Evolutionary conservation across 1,140 invertebrate genomes (phyloP).

Genomic region (Euwallacea fornicatus): DNA sequence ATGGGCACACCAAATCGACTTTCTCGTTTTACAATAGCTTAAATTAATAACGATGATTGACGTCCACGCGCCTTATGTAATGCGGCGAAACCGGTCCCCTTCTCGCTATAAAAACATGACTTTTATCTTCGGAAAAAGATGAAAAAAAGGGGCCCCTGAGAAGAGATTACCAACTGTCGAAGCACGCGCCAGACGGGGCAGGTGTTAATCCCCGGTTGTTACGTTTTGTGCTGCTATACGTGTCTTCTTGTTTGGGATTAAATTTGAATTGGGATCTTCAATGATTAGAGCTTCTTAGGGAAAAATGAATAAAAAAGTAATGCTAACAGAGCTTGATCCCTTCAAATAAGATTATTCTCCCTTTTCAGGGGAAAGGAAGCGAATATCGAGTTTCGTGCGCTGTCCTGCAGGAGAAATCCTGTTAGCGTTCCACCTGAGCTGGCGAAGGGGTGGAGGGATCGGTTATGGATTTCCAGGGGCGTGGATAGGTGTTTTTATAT

Average conservation of each 20-base stretch:
- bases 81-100: conserved; percentile 12
- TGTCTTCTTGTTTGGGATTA: no score
- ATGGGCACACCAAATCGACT: no score
- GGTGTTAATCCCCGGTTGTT: conserved; percentile 25
- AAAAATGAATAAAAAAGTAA: conserved; percentile 5
- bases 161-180: conserved; percentile 28
- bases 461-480: conserved; percentile 29
- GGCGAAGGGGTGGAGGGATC: conserved; percentile 15
- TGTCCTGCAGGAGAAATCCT: conserved; percentile 35
- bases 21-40: no score
- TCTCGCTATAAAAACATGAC: conserved; percentile 7
- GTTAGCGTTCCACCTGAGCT: conserved; percentile 24
- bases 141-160: conserved; percentile 5
- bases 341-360: conserved; percentile 29
- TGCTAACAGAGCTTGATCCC: neutral
- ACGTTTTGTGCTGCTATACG: neutral
- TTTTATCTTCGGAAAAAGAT: conserved; percentile 15
- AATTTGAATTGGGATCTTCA: no score
- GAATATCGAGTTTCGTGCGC: conserved; percentile 13
- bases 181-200: conserved; percentile 27
- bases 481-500: neutral
- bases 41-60: neutral
- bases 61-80: conserved; percentile 9
- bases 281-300: neutral
- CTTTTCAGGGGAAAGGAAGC: conserved; percentile 24